Evolutionary conservation across 2,797 vertebrate genomes (phyloP).

Genomic region (Tapirus indicus): DNA sequence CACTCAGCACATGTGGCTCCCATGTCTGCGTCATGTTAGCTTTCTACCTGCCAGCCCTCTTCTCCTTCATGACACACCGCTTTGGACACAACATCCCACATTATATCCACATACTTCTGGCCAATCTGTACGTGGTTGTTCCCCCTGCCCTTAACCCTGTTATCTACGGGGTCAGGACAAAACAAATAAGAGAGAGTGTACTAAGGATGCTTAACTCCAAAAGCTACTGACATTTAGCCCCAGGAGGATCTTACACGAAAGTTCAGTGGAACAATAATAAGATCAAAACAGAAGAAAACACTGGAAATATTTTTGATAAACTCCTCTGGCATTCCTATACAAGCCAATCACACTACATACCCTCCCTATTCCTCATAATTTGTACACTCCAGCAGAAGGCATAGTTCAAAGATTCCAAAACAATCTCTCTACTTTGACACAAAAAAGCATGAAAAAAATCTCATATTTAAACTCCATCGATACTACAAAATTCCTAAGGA

Average conservation of each 20-base stretch:
- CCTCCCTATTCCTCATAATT: neutral
- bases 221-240: neutral
- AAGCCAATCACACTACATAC: neutral
- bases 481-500: neutral
- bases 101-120: conserved; percentile 78
- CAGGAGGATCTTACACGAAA: neutral
- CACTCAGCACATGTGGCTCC: conserved; percentile 80
- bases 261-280: neutral
- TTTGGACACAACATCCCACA: conserved; percentile 71
- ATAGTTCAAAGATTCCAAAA: neutral
- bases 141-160: conserved; percentile 85
- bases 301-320: neutral
- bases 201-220: conserved; percentile 77
- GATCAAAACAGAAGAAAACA: neutral
- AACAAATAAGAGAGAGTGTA: conserved; percentile 82
- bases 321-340: neutral
- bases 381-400: neutral
- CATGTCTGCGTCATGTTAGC: conserved; percentile 80
- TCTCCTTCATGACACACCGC: conserved; percentile 72
- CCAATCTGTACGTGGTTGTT: conserved; percentile 82
- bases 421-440: neutral
- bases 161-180: conserved; percentile 86
- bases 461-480: neutral
- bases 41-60: conserved; percentile 78
- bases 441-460: neutral